Evolutionary conservation across 2,797 vertebrate genomes (phyloP).

Genomic region (Paramormyrops hopkinsi): DNA sequence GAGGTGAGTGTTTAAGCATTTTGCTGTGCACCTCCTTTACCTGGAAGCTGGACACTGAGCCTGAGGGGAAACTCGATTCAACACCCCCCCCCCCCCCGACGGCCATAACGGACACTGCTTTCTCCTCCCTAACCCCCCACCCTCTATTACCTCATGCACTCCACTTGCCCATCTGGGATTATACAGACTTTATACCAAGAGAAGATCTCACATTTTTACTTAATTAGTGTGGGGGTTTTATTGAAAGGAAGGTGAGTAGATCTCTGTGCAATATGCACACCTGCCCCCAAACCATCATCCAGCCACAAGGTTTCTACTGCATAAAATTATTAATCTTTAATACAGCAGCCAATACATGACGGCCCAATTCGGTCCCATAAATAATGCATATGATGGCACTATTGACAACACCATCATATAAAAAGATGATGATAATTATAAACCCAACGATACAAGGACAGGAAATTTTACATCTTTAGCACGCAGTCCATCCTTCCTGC

Average conservation of each 20-base stretch:
- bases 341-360: conserved; percentile 18
- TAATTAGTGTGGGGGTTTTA: not conserved
- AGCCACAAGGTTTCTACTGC: conserved; percentile 13
- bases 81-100: conserved; percentile 43
- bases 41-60: conserved; percentile 68
- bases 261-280: not conserved
- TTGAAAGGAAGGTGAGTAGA: not conserved
- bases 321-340: conserved; percentile 22
- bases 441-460: not conserved
- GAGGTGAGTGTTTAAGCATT: conserved; percentile 75
- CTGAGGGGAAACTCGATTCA: conserved; percentile 74
- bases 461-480: not conserved
- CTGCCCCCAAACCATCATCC: conserved; percentile 3
- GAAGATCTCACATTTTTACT: not conserved
- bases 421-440: not conserved
- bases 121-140: not conserved
- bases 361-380: conserved; percentile 8
- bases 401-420: not conserved
- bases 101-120: conserved; percentile 5
- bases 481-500: not conserved
- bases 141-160: not conserved
- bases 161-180: not conserved
- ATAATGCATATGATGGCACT: conserved; percentile 27
- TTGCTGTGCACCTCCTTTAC: conserved; percentile 67
- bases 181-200: not conserved